These are phyloP conservation scores for Antheraea pernyi DNA, from an alignment of 1,140 invertebrate species.

Conservation along the genomic window DNA sequence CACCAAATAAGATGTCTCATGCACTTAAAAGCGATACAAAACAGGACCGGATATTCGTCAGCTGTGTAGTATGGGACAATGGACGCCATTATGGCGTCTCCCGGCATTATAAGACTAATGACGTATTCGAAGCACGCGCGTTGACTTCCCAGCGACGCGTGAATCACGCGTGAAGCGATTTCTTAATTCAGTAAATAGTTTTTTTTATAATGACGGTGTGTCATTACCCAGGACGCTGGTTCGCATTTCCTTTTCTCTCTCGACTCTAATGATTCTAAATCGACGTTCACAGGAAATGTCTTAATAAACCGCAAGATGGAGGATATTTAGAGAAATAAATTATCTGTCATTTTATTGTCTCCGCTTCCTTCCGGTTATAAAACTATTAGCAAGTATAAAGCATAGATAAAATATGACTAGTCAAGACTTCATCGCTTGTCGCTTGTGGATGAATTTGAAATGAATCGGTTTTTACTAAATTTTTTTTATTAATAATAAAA, in stretches of 20 bases:
- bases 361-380: not conserved
- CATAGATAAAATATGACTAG: not conserved
- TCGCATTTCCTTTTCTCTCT: constrained; percentile 1
- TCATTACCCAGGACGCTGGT: not conserved
- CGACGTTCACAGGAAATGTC: not conserved
- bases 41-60: constrained; percentile 16
- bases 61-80: constrained; percentile 17
- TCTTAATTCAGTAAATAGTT: constrained; percentile 13
- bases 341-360: not conserved
- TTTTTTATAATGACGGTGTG: constrained; percentile 4
- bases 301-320: not conserved
- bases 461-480: not conserved
- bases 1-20: constrained; percentile 8
- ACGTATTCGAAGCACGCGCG: constrained; percentile 14
- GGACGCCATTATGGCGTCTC: constrained; percentile 14
- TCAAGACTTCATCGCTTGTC: not conserved
- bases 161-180: constrained; percentile 16
- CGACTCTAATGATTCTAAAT: not conserved
- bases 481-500: too few relatives aligned
- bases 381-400: not conserved
- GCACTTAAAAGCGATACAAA: constrained; percentile 11
- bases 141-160: constrained; percentile 17
- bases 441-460: not conserved
- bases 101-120: constrained; percentile 12
- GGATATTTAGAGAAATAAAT: not conserved